Percentiles rank a stretch among this genome's conserved stretches.
phyloP scores from a whole-genome alignment of 2,888 invertebrate species.

The Cantharis flavilabris region DNA sequence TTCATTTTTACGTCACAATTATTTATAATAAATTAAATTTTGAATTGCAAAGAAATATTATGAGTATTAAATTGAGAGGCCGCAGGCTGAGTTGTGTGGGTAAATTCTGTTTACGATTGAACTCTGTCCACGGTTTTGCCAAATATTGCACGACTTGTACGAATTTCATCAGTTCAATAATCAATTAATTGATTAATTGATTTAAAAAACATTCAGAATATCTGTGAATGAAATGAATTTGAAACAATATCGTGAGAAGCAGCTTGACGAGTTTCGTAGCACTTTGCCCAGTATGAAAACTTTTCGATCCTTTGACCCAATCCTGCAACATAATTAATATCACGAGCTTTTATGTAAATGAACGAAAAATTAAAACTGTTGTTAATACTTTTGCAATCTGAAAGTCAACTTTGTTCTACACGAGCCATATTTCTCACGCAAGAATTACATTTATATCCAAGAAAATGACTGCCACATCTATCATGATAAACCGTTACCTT shows the following conservation, averaged over 20 bases:
- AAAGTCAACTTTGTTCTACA: neutral
- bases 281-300: no score
- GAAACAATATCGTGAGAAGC: no score
- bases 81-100: neutral
- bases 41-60: neutral
- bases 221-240: no score
- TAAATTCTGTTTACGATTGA: no score
- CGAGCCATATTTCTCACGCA: neutral
- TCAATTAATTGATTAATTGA: no score
- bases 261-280: no score
- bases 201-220: no score
- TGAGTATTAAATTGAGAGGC: neutral
- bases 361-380: neutral
- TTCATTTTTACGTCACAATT: neutral
- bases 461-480: neutral
- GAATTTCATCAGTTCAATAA: no score
- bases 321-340: neutral
- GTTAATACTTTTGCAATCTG: neutral
- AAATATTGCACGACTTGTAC: no score
- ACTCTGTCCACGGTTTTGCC: no score
- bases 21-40: neutral
- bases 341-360: neutral
- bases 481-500: neutral
- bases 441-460: neutral
- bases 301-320: neutral